Percentiles rank a stretch among this genome's conserved stretches.
These are phyloP conservation scores for Bedellia somnulentella DNA, from an alignment of 2,888 invertebrate species.

Conservation along the genomic window DNA sequence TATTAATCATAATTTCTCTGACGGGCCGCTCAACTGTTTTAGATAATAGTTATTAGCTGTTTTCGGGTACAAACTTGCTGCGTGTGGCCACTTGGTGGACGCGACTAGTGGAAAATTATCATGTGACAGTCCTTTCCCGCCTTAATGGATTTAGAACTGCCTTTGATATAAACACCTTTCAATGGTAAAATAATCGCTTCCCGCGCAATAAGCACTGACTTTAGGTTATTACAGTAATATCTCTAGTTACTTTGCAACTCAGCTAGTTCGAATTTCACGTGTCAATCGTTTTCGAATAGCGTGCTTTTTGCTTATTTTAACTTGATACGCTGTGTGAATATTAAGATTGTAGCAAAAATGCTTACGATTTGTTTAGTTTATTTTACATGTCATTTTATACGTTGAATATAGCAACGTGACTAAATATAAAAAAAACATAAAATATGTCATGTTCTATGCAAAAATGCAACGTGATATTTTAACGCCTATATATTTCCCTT, in stretches of 20 bases:
- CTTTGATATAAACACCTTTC: conserved; percentile 31
- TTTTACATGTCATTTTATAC: too few relatives aligned
- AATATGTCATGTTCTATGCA: too few relatives aligned
- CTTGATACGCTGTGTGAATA: background rate
- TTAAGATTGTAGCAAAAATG: too few relatives aligned
- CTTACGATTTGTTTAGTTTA: too few relatives aligned
- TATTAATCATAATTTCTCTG: conserved; percentile 62
- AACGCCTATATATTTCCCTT: too few relatives aligned
- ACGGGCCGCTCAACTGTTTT: conserved; percentile 41
- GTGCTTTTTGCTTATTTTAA: background rate
- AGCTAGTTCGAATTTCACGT: conserved; percentile 5
- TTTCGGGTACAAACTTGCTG: conserved; percentile 37
- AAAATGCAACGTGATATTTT: too few relatives aligned
- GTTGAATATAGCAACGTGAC: too few relatives aligned
- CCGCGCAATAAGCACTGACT: conserved; percentile 18
- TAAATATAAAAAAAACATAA: too few relatives aligned
- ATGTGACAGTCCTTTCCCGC: conserved; percentile 38
- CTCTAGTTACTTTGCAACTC: conserved; percentile 6
- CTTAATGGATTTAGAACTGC: conserved; percentile 57
- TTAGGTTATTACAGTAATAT: conserved; percentile 1
- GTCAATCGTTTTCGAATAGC: background rate
- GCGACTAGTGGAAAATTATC: conserved; percentile 54
- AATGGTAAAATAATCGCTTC: conserved; percentile 50
- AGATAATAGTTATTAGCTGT: conserved; percentile 55
- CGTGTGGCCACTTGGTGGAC: conserved; percentile 38